These are phyloP conservation scores for Lottia gigantea DNA, from an alignment of 2,888 invertebrate genomes.

Conservation along the genomic window DNA sequence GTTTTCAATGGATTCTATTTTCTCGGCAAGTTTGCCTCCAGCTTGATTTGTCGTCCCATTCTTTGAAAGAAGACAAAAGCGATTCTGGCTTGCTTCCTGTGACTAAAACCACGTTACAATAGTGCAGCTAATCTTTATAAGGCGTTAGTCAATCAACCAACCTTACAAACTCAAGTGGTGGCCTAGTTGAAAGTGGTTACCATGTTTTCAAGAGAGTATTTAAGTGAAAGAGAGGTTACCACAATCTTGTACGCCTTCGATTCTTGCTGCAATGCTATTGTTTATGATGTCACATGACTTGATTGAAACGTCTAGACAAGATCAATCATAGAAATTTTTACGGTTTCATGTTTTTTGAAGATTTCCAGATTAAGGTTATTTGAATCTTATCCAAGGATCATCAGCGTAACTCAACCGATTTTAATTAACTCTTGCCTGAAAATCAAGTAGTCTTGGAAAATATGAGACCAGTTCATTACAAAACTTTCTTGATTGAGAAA, in stretches of 20 bases:
- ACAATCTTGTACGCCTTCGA: background rate
- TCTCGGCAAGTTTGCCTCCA: no score
- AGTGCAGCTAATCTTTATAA: no score
- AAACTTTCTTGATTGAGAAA: no score
- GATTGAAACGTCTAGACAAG: conserved; percentile 1
- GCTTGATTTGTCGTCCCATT: no score
- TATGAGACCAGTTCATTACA: background rate
- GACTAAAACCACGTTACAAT: no score
- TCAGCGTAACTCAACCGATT: background rate
- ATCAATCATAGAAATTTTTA: background rate
- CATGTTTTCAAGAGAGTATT: background rate
- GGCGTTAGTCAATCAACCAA: no score
- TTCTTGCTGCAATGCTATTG: background rate
- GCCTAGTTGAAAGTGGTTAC: no score
- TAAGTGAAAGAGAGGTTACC: background rate
- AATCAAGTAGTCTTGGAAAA: background rate
- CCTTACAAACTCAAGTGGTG: no score
- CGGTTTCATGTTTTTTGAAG: conserved; percentile 2
- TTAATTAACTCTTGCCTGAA: conserved; percentile 1
- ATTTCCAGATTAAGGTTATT: background rate
- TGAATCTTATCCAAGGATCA: background rate
- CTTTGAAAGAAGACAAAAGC: no score
- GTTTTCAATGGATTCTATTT: no score
- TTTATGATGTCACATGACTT: background rate
- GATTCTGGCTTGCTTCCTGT: no score